phyloP scores from a whole-genome alignment of 2,888 invertebrate species.

The Acronicta alni region DNA sequence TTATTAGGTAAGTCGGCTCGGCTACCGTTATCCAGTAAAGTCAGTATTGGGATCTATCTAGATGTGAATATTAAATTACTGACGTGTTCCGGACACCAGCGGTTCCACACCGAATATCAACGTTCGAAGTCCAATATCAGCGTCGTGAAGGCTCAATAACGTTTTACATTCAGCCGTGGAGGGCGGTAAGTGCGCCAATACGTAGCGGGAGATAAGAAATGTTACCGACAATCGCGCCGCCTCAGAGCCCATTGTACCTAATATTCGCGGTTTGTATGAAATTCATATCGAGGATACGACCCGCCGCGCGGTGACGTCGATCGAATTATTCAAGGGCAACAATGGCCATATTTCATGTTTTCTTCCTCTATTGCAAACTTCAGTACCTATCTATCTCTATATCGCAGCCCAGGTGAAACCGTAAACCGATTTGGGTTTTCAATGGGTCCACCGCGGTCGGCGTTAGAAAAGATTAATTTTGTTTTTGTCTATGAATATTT shows the following conservation, averaged over 20 bases:
- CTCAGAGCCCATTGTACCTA: slow-evolving; percentile 68
- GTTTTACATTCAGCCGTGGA: slow-evolving; percentile 73
- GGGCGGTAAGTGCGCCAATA: slow-evolving; percentile 77
- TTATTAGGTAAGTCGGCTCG: slow-evolving; percentile 35
- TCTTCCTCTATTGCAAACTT: slow-evolving; percentile 49
- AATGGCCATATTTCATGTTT: slow-evolving; percentile 61
- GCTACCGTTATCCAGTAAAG: slow-evolving; percentile 45
- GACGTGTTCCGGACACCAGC: slow-evolving; percentile 59
- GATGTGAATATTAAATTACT: slow-evolving; percentile 73
- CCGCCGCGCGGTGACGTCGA: slow-evolving; percentile 47
- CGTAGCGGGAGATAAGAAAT: slow-evolving; percentile 77
- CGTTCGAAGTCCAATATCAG: slow-evolving; percentile 75
- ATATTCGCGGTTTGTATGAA: slow-evolving; percentile 69
- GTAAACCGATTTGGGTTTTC: slow-evolving; percentile 57
- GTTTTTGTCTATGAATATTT: slow-evolving; percentile 57
- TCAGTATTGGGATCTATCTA: slow-evolving; percentile 61
- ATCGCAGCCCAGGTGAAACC: slow-evolving; percentile 39
- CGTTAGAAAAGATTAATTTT: slow-evolving; percentile 58
- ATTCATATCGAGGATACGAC: slow-evolving; percentile 66
- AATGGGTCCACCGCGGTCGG: slow-evolving; percentile 46
- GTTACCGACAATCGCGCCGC: slow-evolving; percentile 72
- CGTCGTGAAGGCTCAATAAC: slow-evolving; percentile 76
- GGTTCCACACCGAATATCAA: slow-evolving; percentile 66
- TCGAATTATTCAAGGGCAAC: slow-evolving; percentile 64
- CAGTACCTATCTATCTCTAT: slow-evolving; percentile 31